Evolutionary conservation across 2,888 invertebrate genomes (phyloP), one percentile per base, ranked within the genome.

Genomic region (Chymomyza fuscimana): DNA sequence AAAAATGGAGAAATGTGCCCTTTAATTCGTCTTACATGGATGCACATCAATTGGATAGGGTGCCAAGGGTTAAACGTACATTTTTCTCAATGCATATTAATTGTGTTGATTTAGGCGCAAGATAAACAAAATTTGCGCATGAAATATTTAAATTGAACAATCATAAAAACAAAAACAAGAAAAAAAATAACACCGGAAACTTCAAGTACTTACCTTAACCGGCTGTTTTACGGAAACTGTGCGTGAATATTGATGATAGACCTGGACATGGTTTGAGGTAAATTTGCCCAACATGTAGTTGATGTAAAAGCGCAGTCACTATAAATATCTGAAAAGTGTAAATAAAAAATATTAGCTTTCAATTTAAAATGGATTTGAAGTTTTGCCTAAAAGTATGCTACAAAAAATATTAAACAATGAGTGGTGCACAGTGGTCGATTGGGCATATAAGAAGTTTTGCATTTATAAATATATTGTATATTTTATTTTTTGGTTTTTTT

Each of bases 221-320:
- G 89, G 86, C 71, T 90, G 90, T 78, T 87, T 90, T 73, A 90
- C 67, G 78, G 89, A 77, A 67, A 87, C 80, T 61, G 90, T 77
- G 69, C 90, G 89, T 70, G 90, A 87, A 76, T 90, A 90, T 76
- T 90, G 90, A 74, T 90, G 90, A 81, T 90, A 90, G 72, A 90
- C 90, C 79, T 90, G 90, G 69, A 90, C 89, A 89, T 90, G 90
- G 72, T 90, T 90, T 74, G 90, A 89, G 74, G 90, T 90, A 70
- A 90, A 90, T 89, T 90, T 90, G 22, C 90, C 89, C 89, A 90
- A 90, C 90, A 90, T 90, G 80, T 82, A 81, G 64, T 65, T 64
- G 64, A 61, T 66, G 25, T 59, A 46, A 46, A 51, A 52, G 25
- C n/a, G 66, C 29, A 62, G 40, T 5, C 68, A 69, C 60, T 60